These are phyloP conservation scores for Drosophila subpulchrella DNA, from an alignment of 1,140 invertebrate species.

Conservation along the genomic window DNA sequence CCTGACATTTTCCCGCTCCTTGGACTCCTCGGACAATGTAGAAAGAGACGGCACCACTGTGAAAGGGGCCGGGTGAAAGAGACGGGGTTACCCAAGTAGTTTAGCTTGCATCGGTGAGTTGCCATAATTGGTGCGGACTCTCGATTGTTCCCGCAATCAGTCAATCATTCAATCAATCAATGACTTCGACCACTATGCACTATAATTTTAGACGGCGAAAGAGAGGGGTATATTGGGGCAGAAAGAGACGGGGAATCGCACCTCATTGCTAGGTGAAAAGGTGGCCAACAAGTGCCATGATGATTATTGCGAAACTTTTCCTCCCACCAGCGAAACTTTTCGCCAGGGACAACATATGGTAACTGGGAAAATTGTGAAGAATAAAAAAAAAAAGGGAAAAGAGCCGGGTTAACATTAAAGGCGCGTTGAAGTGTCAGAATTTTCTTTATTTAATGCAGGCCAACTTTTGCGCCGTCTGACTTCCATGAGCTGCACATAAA, in stretches of 20 bases:
- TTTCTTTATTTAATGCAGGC: slow-evolving; percentile 16
- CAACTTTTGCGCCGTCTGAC: slow-evolving; percentile 32
- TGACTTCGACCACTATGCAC: slow-evolving; percentile 16
- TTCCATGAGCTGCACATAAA: slow-evolving; percentile 43
- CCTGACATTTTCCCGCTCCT: slow-evolving; percentile 6
- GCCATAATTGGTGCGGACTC: slow-evolving; percentile 40
- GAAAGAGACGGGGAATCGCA: neutral
- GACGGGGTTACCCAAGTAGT: slow-evolving; percentile 5
- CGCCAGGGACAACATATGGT: slow-evolving; percentile 17
- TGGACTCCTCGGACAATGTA: slow-evolving; percentile 15
- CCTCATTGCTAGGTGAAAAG: slow-evolving; percentile 8
- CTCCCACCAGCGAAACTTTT: slow-evolving; percentile 37
- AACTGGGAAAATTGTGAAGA: slow-evolving; percentile 1
- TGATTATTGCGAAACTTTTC: slow-evolving; percentile 59
- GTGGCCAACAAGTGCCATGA: slow-evolving; percentile 14
- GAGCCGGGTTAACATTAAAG: slow-evolving; percentile 13
- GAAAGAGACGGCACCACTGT: neutral
- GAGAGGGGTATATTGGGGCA: neutral
- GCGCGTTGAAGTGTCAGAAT: slow-evolving; percentile 10
- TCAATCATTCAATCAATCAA: slow-evolving; percentile 40
- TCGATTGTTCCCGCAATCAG: slow-evolving; percentile 36
- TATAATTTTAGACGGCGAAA: neutral
- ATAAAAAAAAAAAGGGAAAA: neutral
- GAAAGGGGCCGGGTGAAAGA: neutral
- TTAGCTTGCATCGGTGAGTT: slow-evolving; percentile 42